Evolutionary conservation across 2,797 vertebrate species (phyloP), one percentile per base, ranked within the genome.

Genomic region (Tolypeutes matacus): DNA sequence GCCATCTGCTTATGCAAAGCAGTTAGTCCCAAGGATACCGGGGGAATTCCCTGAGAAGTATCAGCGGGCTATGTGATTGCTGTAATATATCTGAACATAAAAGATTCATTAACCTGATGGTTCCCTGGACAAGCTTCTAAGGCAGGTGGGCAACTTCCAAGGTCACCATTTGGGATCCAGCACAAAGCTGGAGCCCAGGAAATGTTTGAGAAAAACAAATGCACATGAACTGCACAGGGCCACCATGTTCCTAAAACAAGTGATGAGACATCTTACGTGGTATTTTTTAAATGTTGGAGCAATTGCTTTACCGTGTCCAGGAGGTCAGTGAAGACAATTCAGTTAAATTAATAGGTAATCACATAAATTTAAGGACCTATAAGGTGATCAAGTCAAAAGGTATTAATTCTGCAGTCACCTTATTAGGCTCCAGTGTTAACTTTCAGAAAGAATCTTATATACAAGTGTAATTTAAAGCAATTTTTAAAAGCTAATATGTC

Each of bases 181-280:
- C 60, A 39, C 73, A 72, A 67, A 67, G 21, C 67, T 14, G 7
- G 56, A 81, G 31, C 69, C 69, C 36, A n/a, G 69, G 21, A 58
- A 92, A 58, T 81, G n/a, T 25, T 31, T 36, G 62, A 85, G 51
- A 85, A 62, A 93, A 91, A 14, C 70, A 78, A 69, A 76, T 27
- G 17, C 29, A 42, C n/a, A 0, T 18, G 23, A 23, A 39, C 56
- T 83, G 39, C 70, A 14, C 17, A 27, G 62, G 39, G 67, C 42
- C 94, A 80, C 1, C 13, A 56, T 34, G 17, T 85, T 88, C 87
- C 56, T 91, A 87, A 83, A 88, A 27, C 73, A 94, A 94, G 76
- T 36, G 88, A 64, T 60, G 31, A 73, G 75, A 53, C n/a, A 51
- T 95, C 53, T 65, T 77, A 56, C n/a, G 18, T 76, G 62, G 42